phyloP scores from a whole-genome alignment of 2,113 vertebrate species.

The Colius striatus region DNA sequence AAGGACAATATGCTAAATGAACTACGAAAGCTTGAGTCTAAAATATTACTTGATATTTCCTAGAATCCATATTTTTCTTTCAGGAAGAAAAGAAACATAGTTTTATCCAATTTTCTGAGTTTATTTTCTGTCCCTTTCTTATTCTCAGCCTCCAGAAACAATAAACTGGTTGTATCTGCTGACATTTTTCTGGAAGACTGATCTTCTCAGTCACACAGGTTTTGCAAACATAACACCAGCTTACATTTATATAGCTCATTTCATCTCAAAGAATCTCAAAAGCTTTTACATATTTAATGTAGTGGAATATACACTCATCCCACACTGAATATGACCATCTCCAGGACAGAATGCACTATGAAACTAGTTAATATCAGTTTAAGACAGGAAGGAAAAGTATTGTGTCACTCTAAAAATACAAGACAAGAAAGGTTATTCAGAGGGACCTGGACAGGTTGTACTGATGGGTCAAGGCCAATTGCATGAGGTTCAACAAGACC shows the following conservation, averaged over 20 bases:
- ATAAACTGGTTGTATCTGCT: slow-evolving; percentile 45
- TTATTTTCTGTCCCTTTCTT: slow-evolving; percentile 51
- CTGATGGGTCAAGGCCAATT: too few relatives aligned
- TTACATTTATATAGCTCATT: slow-evolving; percentile 64
- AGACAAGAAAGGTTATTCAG: background rate
- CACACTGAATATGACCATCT: background rate
- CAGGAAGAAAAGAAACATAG: background rate
- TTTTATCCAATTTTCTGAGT: slow-evolving; percentile 41
- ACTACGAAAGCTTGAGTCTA: slow-evolving; percentile 33
- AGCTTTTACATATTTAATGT: slow-evolving; percentile 39
- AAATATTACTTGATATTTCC: slow-evolving; percentile 25
- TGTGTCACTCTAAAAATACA: background rate
- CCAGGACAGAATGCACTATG: background rate
- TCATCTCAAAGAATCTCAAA: slow-evolving; percentile 17
- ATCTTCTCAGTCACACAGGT: slow-evolving; percentile 42
- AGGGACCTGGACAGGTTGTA: too few relatives aligned
- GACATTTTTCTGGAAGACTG: slow-evolving; percentile 60
- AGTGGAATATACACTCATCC: background rate
- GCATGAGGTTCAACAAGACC: too few relatives aligned
- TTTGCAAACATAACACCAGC: slow-evolving; percentile 45
- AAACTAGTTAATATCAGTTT: background rate
- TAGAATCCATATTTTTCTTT: background rate
- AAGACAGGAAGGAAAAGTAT: background rate
- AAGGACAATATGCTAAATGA: background rate
- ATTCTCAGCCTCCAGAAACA: slow-evolving; percentile 23